Percentiles rank a stretch among this genome's conserved stretches.
Evolutionary conservation across 2,113 vertebrate genomes (phyloP).

Genomic region (Erythrocercus mccallii): DNA sequence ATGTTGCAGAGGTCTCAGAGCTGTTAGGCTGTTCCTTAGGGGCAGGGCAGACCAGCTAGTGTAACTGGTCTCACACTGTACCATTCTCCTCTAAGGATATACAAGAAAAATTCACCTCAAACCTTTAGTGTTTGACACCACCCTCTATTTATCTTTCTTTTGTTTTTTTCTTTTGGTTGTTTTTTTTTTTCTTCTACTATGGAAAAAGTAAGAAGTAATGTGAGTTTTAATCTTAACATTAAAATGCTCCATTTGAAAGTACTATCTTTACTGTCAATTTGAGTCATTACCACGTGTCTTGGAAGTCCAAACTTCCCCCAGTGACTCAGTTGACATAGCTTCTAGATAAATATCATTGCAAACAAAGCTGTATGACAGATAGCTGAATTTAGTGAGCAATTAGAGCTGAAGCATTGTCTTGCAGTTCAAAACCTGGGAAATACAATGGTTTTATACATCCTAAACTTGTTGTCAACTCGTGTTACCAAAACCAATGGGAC

Average conservation of each 20-base stretch:
- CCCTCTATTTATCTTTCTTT: neutral
- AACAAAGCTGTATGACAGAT: neutral
- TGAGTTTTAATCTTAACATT: neutral
- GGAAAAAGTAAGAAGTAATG: neutral
- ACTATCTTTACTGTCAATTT: neutral
- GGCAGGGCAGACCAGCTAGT: neutral
- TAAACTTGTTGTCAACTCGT: neutral
- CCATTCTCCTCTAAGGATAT: neutral
- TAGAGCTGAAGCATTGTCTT: neutral
- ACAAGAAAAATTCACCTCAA: neutral
- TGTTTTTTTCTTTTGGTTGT: neutral
- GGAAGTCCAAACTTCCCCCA: neutral
- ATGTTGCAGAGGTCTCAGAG: neutral
- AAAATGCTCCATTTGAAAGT: neutral
- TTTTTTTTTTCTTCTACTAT: neutral
- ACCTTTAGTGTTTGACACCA: neutral
- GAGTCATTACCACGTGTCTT: neutral
- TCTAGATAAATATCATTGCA: neutral
- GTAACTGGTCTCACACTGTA: neutral
- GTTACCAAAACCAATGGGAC: neutral
- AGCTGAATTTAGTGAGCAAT: neutral
- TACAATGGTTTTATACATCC: neutral
- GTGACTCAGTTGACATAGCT: neutral
- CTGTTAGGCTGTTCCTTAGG: neutral
- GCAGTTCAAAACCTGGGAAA: neutral